Percentiles rank a stretch among this genome's conserved stretches.
These are phyloP conservation scores for Chlorodrepanis virens DNA, from an alignment of 2,113 vertebrate genomes.

Conservation along the genomic window DNA sequence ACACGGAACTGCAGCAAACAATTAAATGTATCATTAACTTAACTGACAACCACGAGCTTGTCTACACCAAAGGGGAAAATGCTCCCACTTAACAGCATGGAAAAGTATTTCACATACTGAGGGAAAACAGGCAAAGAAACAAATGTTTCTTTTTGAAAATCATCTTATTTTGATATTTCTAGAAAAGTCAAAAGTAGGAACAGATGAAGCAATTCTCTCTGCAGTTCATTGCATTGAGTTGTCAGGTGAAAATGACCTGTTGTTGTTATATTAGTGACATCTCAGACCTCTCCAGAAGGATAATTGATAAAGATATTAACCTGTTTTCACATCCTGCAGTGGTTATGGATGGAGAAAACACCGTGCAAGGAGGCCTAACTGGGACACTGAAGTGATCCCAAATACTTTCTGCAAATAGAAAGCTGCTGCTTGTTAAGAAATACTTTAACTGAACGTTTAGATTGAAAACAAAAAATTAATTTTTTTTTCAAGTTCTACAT, in stretches of 20 bases:
- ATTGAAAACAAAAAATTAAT: neutral
- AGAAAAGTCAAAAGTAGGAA: neutral
- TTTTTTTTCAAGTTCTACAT: neutral
- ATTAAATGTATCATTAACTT: neutral
- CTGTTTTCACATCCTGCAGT: neutral
- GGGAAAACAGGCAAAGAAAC: neutral
- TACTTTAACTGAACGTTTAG: neutral
- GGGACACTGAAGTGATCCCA: neutral
- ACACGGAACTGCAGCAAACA: neutral
- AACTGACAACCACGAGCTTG: neutral
- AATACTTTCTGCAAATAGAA: neutral
- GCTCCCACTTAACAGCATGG: neutral
- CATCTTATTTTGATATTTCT: neutral
- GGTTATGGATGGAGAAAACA: neutral
- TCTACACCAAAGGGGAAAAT: neutral
- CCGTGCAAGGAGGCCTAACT: fast-evolving
- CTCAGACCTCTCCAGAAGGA: neutral
- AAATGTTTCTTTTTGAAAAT: neutral
- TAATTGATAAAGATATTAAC: neutral
- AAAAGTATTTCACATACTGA: neutral
- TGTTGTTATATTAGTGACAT: neutral
- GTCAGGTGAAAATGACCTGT: neutral
- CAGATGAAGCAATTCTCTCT: neutral
- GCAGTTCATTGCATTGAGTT: neutral
- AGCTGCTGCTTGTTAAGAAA: neutral